phyloP scores from a whole-genome alignment of 1,140 invertebrate species.

The Drosophila melanogaster region Release_6_plus_ISO1_MT NT_037436.4:19346501-19347000 shows the following conservation, averaged over 20 bases:
- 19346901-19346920: too few species aligned
- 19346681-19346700: slow-evolving; percentile 33
- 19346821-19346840: not conserved
- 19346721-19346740: slow-evolving; percentile 29
- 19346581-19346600: slow-evolving; percentile 25
- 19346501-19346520: slow-evolving; percentile 25
- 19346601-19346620: slow-evolving; percentile 40
- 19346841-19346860: too few species aligned
- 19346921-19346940: too few species aligned
- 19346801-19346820: not conserved
- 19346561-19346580: slow-evolving; percentile 28
- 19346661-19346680: slow-evolving; percentile 51
- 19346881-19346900: too few species aligned
- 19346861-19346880: too few species aligned
- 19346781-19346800: not conserved
- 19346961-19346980: too few species aligned
- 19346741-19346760: slow-evolving; percentile 38
- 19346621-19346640: slow-evolving; percentile 53
- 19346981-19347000: too few species aligned
- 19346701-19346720: slow-evolving; percentile 17
- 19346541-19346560: slow-evolving; percentile 41
- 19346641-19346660: slow-evolving; percentile 60
- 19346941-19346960: too few species aligned
- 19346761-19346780: slow-evolving; percentile 5
- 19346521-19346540: slow-evolving; percentile 61